Evolutionary conservation across 1,140 invertebrate genomes (phyloP).

Genomic region (Pogonomyrmex barbatus): DNA sequence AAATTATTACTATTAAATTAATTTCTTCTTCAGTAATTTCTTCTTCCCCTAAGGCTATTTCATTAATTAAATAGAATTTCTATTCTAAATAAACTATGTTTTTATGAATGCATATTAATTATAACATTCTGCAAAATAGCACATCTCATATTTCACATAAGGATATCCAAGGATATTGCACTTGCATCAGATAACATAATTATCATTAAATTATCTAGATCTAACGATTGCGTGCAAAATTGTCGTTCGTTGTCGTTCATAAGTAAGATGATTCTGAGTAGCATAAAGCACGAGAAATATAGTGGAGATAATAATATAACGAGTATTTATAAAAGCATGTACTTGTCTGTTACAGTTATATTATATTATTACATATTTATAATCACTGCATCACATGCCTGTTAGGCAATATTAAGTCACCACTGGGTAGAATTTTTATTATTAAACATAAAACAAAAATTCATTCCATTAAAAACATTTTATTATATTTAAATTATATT

Average conservation of each 20-base stretch:
- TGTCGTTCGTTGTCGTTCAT: constrained; percentile 8
- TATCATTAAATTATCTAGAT: constrained; percentile 40
- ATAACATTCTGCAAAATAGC: constrained; percentile 15
- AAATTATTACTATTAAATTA: background rate
- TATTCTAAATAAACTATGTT: background rate
- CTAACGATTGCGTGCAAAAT: constrained; percentile 1
- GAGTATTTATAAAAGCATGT: background rate
- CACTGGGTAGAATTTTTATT: too few relatives aligned
- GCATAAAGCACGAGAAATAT: background rate
- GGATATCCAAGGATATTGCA: background rate
- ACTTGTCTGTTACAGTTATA: background rate
- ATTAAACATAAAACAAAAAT: background rate
- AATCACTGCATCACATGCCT: background rate
- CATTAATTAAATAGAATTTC: background rate
- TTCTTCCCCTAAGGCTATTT: background rate
- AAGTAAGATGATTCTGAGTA: constrained; percentile 19
- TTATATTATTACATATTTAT: background rate
- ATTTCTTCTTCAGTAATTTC: background rate
- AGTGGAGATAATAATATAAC: background rate
- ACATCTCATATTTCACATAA: constrained; percentile 8
- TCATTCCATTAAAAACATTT: background rate
- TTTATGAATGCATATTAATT: background rate
- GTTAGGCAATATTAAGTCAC: background rate
- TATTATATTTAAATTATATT: background rate
- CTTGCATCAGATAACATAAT: constrained; percentile 7